phyloP scores from a whole-genome alignment of 2,797 vertebrate genomes.

The Rousettus madagascariensis region DNA sequence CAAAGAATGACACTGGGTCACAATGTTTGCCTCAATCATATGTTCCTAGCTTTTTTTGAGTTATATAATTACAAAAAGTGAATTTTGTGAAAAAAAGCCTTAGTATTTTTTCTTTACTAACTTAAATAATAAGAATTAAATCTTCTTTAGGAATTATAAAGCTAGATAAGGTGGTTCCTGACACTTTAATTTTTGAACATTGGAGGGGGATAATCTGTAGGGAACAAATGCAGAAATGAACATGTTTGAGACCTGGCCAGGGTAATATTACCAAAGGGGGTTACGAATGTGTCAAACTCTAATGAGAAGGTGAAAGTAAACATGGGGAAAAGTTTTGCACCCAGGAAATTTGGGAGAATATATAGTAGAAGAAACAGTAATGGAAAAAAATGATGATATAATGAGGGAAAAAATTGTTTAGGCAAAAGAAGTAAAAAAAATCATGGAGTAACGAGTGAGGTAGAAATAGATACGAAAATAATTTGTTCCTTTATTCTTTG shows the following conservation, averaged over 20 bases:
- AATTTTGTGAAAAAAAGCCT: background rate
- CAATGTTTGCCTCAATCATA: no score
- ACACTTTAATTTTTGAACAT: background rate
- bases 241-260: background rate
- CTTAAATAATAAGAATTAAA: background rate
- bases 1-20: no score
- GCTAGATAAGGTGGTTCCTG: background rate
- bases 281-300: background rate
- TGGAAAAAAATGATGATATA: background rate
- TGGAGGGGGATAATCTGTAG: background rate
- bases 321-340: background rate
- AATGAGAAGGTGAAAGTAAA: background rate
- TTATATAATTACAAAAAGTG: background rate
- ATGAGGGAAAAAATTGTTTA: background rate
- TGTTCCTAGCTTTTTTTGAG: background rate
- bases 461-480: background rate
- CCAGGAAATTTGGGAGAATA: background rate
- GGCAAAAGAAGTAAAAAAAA: no score
- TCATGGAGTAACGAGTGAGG: background rate
- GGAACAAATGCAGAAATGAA: background rate
- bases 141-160: background rate
- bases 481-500: background rate
- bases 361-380: background rate
- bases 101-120: background rate
- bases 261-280: background rate